These are phyloP conservation scores for Epistrophe grossulariae DNA, from an alignment of 2,888 invertebrate species.

Conservation along the genomic window DNA sequence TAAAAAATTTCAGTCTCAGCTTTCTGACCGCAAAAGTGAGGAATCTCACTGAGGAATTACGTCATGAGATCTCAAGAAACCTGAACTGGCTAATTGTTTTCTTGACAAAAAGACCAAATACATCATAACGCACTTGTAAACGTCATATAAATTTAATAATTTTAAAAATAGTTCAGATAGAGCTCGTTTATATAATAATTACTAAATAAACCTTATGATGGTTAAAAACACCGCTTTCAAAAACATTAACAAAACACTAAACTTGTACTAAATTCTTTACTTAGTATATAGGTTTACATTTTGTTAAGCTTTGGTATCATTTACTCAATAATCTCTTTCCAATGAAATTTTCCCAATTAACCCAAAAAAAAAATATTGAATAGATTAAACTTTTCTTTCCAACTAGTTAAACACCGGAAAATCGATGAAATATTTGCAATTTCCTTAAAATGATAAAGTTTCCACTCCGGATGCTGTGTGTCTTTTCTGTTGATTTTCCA, in stretches of 20 bases:
- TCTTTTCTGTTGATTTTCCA: slow-evolving; percentile 63
- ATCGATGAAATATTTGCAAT: slow-evolving; percentile 38
- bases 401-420: slow-evolving; percentile 29
- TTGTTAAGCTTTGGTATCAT: not conserved
- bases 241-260: not conserved
- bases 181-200: no score
- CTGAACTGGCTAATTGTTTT: no score
- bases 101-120: no score
- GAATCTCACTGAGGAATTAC: no score
- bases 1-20: no score
- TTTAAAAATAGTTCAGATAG: no score
- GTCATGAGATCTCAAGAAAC: no score
- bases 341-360: not conserved
- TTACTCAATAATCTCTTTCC: not conserved
- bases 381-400: slow-evolving; percentile 13
- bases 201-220: not conserved
- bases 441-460: slow-evolving; percentile 33
- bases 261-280: not conserved
- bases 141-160: no score
- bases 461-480: slow-evolving; percentile 7
- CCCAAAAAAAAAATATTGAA: not conserved
- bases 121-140: no score
- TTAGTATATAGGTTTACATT: not conserved
- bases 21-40: no score
- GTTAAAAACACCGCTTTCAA: not conserved